A percentile compares a stretch with the other conserved stretches of the same genome.
Conservation (phyloP, 2,888 invertebrate species). For the Hirtodrosophila confusa region DNA sequence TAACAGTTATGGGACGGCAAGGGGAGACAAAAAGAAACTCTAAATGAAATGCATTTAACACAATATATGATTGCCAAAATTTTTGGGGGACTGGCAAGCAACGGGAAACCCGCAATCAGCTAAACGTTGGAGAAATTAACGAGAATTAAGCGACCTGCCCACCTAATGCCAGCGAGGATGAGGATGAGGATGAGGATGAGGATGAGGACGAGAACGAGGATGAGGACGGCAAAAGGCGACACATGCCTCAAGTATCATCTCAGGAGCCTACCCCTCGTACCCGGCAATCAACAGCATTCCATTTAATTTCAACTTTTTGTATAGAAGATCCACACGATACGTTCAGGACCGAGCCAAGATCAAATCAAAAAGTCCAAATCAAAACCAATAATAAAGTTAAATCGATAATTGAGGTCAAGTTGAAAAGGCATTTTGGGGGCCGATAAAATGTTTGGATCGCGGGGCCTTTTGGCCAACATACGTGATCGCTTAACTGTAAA, state of each 20-base stretch:
- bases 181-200: background rate
- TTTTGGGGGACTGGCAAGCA: constrained; percentile 31
- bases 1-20: constrained; percentile 17
- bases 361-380: constrained; percentile 72
- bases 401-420: constrained; percentile 84
- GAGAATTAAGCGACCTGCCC: constrained; percentile 74
- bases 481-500: constrained; percentile 83
- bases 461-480: constrained; percentile 61
- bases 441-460: constrained; percentile 40
- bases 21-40: constrained; percentile 1
- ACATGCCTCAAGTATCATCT: constrained; percentile 30
- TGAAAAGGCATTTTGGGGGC: constrained; percentile 41
- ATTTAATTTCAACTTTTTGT: constrained; percentile 70
- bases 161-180: constrained; percentile 71
- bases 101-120: constrained; percentile 78
- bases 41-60: constrained; percentile 50
- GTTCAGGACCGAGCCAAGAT: constrained; percentile 18
- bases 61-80: constrained; percentile 70
- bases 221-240: constrained; percentile 14
- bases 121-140: constrained; percentile 80
- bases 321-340: constrained; percentile 26
- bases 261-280: constrained; percentile 12
- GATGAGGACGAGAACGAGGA: no score
- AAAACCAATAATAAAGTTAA: constrained; percentile 85
- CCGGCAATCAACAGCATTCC: constrained; percentile 79